Conservation (phyloP, 2,797 vertebrate species). For the Hydrophis major region DNA sequence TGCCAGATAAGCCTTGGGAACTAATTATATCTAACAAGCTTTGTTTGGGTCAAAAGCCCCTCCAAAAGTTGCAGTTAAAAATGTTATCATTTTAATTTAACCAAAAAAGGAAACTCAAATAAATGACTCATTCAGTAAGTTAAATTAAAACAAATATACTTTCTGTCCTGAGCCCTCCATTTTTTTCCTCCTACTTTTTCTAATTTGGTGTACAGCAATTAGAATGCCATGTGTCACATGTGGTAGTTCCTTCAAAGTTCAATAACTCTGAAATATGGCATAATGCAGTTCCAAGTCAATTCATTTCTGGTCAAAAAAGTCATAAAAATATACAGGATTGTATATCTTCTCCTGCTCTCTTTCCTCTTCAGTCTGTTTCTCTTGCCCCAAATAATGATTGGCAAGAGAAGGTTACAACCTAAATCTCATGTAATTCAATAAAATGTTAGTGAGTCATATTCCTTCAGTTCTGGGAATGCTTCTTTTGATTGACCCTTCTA, state of each 20-base stretch:
- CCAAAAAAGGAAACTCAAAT: not conserved
- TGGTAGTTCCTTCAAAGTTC: not conserved
- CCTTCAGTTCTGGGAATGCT: not conserved
- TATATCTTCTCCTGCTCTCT: not conserved
- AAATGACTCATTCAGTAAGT: not conserved
- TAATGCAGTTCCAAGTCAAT: not conserved
- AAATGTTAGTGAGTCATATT: constrained; percentile 13
- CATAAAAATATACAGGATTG: not conserved
- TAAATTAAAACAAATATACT: not conserved
- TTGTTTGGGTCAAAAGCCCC: not conserved
- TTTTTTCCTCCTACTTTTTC: not conserved
- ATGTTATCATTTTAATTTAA: not conserved
- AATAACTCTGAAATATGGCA: not conserved
- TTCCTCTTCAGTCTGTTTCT: not conserved
- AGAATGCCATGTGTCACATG: not conserved
- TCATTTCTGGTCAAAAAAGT: not conserved
- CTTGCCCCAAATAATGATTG: not conserved
- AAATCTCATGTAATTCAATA: not conserved
- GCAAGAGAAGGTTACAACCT: not conserved
- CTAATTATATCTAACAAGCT: not conserved
- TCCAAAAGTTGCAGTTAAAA: not conserved
- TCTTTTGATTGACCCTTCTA: not conserved
- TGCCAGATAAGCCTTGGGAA: not conserved
- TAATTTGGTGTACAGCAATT: not conserved
- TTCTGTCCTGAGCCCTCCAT: not conserved